Percentiles rank a stretch among this genome's conserved stretches.
Conservation (phyloP, 1,140 invertebrate species). For the Helicorthomorpha holstii region DNA sequence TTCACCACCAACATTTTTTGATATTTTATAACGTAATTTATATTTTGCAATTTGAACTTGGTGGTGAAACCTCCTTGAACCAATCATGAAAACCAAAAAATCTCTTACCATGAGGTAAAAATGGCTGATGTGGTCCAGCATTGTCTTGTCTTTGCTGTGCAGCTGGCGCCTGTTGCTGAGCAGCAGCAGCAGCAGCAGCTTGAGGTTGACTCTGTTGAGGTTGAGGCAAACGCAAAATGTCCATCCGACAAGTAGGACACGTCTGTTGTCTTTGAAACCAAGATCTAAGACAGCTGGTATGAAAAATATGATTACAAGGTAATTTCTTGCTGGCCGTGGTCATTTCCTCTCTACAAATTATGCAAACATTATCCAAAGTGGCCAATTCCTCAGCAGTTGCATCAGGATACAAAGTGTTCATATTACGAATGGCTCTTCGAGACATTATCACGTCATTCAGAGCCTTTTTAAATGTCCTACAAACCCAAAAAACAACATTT, state of each 20-base stretch:
- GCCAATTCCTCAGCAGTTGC: slow-evolving; percentile 83
- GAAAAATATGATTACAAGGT: slow-evolving; percentile 99
- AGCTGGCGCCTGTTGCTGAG: too few relatives aligned
- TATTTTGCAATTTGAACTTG: not conserved
- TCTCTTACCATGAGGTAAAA: too few relatives aligned
- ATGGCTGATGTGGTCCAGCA: too few relatives aligned
- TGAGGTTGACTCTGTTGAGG: slow-evolving; percentile 18
- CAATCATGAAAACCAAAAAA: too few relatives aligned
- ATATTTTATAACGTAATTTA: not conserved
- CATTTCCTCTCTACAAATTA: slow-evolving; percentile 95
- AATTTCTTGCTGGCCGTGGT: slow-evolving; percentile 80
- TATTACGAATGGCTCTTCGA: slow-evolving; percentile 85
- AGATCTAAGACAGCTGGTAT: slow-evolving; percentile 89
- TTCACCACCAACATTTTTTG: not conserved
- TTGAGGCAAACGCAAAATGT: slow-evolving; percentile 61
- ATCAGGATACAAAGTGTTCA: slow-evolving; percentile 96
- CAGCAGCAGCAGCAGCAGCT: too few relatives aligned
- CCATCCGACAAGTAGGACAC: slow-evolving; percentile 94
- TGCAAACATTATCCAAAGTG: slow-evolving; percentile 95
- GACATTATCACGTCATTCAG: slow-evolving; percentile 96
- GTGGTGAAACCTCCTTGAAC: not conserved
- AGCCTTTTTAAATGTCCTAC: slow-evolving; percentile 92
- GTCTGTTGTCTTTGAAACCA: slow-evolving; percentile 99
- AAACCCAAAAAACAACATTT: slow-evolving; percentile 13
- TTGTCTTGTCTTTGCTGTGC: too few relatives aligned